These are phyloP conservation scores for Keiferia lycopersicella DNA, from an alignment of 2,888 invertebrate species.

Conservation along the genomic window DNA sequence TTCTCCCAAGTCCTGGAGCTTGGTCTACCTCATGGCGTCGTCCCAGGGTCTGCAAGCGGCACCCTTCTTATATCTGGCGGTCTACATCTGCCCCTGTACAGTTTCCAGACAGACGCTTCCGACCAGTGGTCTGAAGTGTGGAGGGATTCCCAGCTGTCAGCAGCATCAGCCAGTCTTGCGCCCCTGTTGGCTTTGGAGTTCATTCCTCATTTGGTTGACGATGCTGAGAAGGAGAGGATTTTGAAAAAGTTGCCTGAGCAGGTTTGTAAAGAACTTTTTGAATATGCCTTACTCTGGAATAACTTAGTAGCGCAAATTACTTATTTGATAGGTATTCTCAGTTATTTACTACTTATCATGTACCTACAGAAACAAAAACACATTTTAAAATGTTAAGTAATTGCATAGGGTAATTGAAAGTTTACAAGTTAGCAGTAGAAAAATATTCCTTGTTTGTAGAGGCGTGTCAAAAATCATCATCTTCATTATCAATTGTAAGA, in stretches of 20 bases:
- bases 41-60: slow-evolving; percentile 84
- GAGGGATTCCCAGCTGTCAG: slow-evolving; percentile 73
- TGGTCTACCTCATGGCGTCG: slow-evolving; percentile 83
- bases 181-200: slow-evolving; percentile 80
- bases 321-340: no score
- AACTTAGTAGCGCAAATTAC: no score
- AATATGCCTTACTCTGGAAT: no score
- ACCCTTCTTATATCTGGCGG: slow-evolving; percentile 83
- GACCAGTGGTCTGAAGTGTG: slow-evolving; percentile 72
- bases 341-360: no score
- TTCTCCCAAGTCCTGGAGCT: slow-evolving; percentile 85
- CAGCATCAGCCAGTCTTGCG: slow-evolving; percentile 81
- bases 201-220: slow-evolving; percentile 76
- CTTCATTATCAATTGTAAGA: no score
- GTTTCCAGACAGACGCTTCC: slow-evolving; percentile 59
- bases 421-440: no score
- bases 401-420: no score
- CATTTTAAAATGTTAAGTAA: no score
- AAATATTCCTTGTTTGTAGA: no score
- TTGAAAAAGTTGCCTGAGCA: slow-evolving; percentile 80
- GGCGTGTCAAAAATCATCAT: no score
- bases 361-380: no score
- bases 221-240: slow-evolving; percentile 72
- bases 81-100: slow-evolving; percentile 79
- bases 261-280: slow-evolving; percentile 48